Evolutionary conservation across 2,888 invertebrate species (phyloP), one percentile per base, ranked within the genome.

Genomic region (Smittia aterrima): DNA sequence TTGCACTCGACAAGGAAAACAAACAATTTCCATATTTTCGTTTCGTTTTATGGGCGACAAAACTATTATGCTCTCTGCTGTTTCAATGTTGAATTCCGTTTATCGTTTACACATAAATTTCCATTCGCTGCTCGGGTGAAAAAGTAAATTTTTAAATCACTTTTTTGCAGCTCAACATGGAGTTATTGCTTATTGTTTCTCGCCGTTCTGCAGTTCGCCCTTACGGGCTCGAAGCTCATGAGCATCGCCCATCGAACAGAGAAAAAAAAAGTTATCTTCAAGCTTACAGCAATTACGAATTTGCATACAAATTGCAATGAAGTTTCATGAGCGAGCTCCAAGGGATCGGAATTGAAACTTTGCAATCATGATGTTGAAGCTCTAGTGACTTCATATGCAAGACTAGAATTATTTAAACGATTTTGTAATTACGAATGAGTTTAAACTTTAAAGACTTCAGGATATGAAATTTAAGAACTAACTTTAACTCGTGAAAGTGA

Each of bases 31-130:
- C 38, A 38, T 38, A 38, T 7, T 47, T 47, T 47, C 18, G n/a
- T 47, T 13, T 47, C 18, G 53, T 18, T 47, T 13, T 47, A 16
- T 47, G 53, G 62, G 62, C 62, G 62, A 62, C 62, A 62, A 62
- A 62, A 62, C 62, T 62, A 62, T 62, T 22, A 62, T 22, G 24
- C 18, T 47, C 3, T 47, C 3, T 18, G n/a, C n/a, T 47, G 18
- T 16, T 13, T 20, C n/a, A 4, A 66, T 16, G 25, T 6, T 2
- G 11, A 62, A 22, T 62, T 62, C 24, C 24, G 13, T 62, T 66
- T 66, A 25, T 66, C 66, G 66, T 25, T 66, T 27, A 16, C 25
- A 27, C 66, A 66, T 66, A 66, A 66, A 66, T 66, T 66, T 66
- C 66, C 66, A 66, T 66, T 25, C 27, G 9, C n/a, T 16, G 16